Evolutionary conservation across 2,888 invertebrate genomes (phyloP), one percentile per base, ranked within the genome.

Genomic region (Neoscelio sp.): DNA sequence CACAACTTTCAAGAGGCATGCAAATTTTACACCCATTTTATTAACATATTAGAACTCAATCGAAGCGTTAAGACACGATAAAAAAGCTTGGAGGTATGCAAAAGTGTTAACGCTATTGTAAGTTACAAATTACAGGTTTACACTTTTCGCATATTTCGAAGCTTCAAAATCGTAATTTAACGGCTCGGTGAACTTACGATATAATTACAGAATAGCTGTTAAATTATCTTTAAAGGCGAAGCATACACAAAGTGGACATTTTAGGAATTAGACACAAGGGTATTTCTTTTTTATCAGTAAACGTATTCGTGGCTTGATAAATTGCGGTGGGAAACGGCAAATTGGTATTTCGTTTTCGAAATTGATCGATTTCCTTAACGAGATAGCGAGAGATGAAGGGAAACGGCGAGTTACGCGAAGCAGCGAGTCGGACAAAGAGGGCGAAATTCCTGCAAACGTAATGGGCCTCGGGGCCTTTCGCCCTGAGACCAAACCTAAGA

Each of bases 291-390:
- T n/a, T n/a, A 65, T 64, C 17, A 64, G 2, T 8, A 60, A 15
- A 8, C 30, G 26, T 46, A 46, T 28, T 50, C 62, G 44, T 15
- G 44, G 50, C 52, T 62, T 71, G 62, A 62, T 70, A 82, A 84
- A 83, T n/a, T n/a, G n/a, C n/a, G n/a, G n/a, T n/a, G n/a, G n/a
- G n/a, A n/a, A n/a, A n/a, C n/a, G n/a, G n/a, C n/a, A n/a, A 23
- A 23, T 82, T 79, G 78, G 54, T 70, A 54, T 54, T 62, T 35
- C 54, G 65, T 62, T 81, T 83, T 80, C 74, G 82, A 85, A 85
- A 84, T 79, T 76, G 81, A 80, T 80, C 83, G 81, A 82, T 84
- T 84, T 83, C 82, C 77, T 83, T 79, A 54, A 64, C 67, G 56
- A 65, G 75, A 62, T 56, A 26, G 54, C 28, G 35, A 10, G 23